phyloP scores from a whole-genome alignment of 2,888 invertebrate genomes.

The Tenthredo distinguenda region DNA sequence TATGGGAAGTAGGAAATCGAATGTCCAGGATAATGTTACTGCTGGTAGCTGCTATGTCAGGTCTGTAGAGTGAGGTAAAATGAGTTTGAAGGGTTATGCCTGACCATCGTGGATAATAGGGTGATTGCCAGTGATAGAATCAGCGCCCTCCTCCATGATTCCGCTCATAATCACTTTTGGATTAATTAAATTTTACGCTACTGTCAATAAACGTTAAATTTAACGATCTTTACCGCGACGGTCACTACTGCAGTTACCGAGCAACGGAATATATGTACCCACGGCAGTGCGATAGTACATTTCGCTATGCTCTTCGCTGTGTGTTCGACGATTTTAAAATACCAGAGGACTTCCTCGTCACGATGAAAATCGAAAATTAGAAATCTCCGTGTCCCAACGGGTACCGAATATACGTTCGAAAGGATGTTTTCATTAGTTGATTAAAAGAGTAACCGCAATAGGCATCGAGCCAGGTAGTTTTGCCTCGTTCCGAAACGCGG shows the following conservation, averaged over 20 bases:
- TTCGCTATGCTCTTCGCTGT: background rate
- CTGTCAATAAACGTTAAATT: constrained; percentile 77
- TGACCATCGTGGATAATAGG: constrained; percentile 74
- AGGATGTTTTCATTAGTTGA: background rate
- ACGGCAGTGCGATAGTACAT: background rate
- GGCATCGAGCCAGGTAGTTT: background rate
- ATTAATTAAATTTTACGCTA: constrained; percentile 78
- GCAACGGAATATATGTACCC: background rate
- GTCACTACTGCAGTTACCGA: constrained; percentile 56
- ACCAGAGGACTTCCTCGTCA: background rate
- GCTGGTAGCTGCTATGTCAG: constrained; percentile 72
- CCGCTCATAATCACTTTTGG: constrained; percentile 77
- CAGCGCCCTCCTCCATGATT: constrained; percentile 72
- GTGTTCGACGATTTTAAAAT: background rate
- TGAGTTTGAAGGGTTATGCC: constrained; percentile 75
- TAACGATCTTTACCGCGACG: constrained; percentile 68
- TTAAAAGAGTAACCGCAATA: background rate
- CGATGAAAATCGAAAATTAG: background rate
- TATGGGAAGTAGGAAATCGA: constrained; percentile 42
- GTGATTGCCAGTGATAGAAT: constrained; percentile 76
- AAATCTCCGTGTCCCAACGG: background rate
- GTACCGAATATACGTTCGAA: background rate
- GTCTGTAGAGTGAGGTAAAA: constrained; percentile 76
- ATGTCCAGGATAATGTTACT: constrained; percentile 64
- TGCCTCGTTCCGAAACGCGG: background rate